Base-by-base conservation (phyloP, 2,113 vertebrate genomes). In the Symphodus melops region DNA sequence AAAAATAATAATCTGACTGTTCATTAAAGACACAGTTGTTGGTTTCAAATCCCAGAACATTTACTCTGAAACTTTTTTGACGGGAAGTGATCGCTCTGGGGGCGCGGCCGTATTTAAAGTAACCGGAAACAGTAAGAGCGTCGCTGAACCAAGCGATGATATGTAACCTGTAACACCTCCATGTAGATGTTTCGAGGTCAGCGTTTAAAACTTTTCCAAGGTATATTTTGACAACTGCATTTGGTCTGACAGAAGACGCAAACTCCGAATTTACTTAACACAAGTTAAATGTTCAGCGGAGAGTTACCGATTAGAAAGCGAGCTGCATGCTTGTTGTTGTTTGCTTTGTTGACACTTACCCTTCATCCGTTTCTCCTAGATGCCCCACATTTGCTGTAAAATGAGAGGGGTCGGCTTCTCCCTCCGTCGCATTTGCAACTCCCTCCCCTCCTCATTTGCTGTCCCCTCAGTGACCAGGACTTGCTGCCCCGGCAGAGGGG, bases 41-140 rank as follows among this genome's bases (percentile, higher is more conserved):
- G 28, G 28, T 33, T 33, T 33, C 28, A 33, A 33, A 33, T 33
- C 28, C 28, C 28, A 33, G 6, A 3, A 33, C 28, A 33, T 33
- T 33, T 33, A 33, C 28, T 33, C 28, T 33, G 28, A 33, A 33
- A 33, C 28, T 33, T 33, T 33, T 33, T 33, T 25, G 39, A 14
- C 28, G 63, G 68, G 72, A 81, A 79, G 1, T 19, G 1, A 20
- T 36, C 33, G 7, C 44, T n/a, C 0, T n/a, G 56, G 52, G 67
- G 69, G 58, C 25, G 42, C 21, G 1, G 20, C 0, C 9, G 0
- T 11, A 64, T 81, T 76, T 17, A 69, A 33, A 84, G 86, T 85
- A 69, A 87, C 28, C 83, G 90, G 89, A 89, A 90, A 56, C 83
- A 37, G 88, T 83, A 91, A 86, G 58, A 11, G 19, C 61, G 59